Evolutionary conservation across 30 jellyfish, hydroid and myxozoan genomes (phyloP).

Genomic region (Pseudorhiza aurosa): DNA sequence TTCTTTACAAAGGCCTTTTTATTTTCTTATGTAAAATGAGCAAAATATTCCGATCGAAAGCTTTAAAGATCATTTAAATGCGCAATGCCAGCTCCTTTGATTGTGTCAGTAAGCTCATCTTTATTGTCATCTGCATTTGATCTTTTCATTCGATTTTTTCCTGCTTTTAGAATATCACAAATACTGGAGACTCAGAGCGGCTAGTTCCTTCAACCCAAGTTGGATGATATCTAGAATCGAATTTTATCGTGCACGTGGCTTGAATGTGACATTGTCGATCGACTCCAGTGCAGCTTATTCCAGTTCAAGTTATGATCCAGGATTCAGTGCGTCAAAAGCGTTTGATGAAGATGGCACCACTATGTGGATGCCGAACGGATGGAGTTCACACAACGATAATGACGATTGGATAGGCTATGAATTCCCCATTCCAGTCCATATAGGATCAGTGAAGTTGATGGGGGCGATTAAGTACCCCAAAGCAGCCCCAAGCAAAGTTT

Average conservation of each 20-base stretch:
- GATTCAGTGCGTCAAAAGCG: constrained; percentile 85
- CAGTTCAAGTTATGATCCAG: constrained; percentile 82
- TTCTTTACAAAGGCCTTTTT: too few relatives aligned
- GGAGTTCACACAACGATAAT: constrained; percentile 87
- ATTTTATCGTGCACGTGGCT: constrained; percentile 78
- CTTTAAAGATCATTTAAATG: too few relatives aligned
- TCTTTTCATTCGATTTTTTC: not conserved
- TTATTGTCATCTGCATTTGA: not conserved
- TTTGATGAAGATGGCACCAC: constrained; percentile 77
- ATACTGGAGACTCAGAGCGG: constrained; percentile 94
- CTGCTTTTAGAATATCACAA: constrained; percentile 75
- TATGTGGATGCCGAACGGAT: constrained; percentile 96
- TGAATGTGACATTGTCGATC: constrained; percentile 57
- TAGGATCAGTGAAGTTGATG: constrained; percentile 69
- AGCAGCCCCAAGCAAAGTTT: constrained; percentile 85
- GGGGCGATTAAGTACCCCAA: constrained; percentile 78
- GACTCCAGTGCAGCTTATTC: constrained; percentile 80
- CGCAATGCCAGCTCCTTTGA: too few relatives aligned
- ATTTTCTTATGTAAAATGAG: too few relatives aligned
- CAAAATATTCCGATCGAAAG: too few relatives aligned
- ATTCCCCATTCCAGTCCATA: constrained; percentile 88
- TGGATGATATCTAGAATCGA: constrained; percentile 88
- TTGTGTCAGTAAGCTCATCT: too few relatives aligned
- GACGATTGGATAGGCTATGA: constrained; percentile 96
- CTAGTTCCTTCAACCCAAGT: constrained; percentile 84